A percentile compares a stretch with the other conserved stretches of the same genome.
These are phyloP conservation scores for Trichacis sp. DNA, from an alignment of 2,888 invertebrate species.

Conservation along the genomic window DNA sequence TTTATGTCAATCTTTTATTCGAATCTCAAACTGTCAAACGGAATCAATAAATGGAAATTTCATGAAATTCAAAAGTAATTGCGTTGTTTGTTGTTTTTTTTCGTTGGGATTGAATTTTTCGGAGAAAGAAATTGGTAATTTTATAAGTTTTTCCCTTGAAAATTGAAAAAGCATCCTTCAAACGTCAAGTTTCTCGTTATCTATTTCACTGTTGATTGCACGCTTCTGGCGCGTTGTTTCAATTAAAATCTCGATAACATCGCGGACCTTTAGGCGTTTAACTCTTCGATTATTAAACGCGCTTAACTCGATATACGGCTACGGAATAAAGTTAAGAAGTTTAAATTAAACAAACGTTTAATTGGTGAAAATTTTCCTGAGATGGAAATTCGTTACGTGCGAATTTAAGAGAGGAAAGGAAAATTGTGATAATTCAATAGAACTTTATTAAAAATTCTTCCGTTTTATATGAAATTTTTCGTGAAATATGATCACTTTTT, in stretches of 20 bases:
- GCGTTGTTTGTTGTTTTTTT: neutral
- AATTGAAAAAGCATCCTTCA: too few species aligned
- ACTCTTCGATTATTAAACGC: constrained; percentile 4
- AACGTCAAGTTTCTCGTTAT: neutral
- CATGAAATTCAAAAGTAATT: neutral
- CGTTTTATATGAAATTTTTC: too few species aligned
- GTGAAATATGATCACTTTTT: too few species aligned
- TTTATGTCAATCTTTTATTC: neutral
- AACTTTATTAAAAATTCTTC: too few species aligned
- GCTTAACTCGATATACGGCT: neutral
- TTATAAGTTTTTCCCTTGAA: neutral
- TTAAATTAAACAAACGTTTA: neutral
- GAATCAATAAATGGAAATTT: constrained; percentile 5
- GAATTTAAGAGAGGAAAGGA: too few species aligned
- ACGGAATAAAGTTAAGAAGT: neutral
- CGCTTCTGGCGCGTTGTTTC: constrained; percentile 1
- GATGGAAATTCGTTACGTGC: too few species aligned
- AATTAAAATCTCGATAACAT: constrained; percentile 2
- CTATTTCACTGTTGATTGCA: neutral
- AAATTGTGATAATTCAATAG: too few species aligned
- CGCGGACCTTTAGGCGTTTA: constrained; percentile 1
- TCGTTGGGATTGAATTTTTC: neutral
- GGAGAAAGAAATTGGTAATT: neutral
- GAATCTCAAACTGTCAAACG: neutral
- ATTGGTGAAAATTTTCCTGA: too few species aligned